phyloP scores from a whole-genome alignment of 2,113 vertebrate species.

The Dipodomys merriami region DNA sequence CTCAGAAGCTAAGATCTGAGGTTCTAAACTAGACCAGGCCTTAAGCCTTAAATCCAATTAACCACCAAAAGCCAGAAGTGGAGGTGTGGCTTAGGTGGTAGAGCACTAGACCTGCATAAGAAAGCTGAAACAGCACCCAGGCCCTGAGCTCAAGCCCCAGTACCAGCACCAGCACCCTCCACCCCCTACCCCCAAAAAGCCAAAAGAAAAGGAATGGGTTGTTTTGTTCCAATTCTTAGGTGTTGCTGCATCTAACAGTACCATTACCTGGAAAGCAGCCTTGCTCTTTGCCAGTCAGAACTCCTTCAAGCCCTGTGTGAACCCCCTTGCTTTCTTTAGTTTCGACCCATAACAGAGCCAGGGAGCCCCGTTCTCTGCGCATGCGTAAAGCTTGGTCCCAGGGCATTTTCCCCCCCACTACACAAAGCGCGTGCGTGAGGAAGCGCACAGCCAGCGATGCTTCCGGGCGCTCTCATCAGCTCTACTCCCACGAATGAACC shows the following conservation, averaged over 20 bases:
- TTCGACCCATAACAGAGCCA: neutral
- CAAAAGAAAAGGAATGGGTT: neutral
- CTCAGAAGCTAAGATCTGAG: too few species aligned
- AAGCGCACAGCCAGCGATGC: neutral
- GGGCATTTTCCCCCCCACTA: too few species aligned
- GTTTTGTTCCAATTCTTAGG: neutral
- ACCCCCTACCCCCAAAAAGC: neutral
- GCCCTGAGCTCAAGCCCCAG: too few species aligned
- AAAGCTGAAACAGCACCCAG: too few species aligned
- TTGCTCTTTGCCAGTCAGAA: neutral
- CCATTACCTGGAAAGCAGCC: neutral
- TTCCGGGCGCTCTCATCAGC: neutral
- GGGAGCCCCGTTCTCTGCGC: neutral
- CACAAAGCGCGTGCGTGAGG: neutral
- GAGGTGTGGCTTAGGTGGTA: too few species aligned
- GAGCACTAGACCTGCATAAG: too few species aligned
- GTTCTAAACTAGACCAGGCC: too few species aligned
- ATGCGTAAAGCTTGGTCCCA: neutral
- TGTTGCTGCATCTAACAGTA: neutral
- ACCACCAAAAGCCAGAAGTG: too few species aligned
- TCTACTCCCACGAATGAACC: neutral
- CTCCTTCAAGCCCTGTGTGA: neutral
- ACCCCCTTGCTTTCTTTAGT: neutral
- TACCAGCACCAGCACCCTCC: too few species aligned
- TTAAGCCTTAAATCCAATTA: too few species aligned